Base-by-base conservation (phyloP, 2,797 vertebrate genomes). In the Lutjanus campechanus region DNA sequence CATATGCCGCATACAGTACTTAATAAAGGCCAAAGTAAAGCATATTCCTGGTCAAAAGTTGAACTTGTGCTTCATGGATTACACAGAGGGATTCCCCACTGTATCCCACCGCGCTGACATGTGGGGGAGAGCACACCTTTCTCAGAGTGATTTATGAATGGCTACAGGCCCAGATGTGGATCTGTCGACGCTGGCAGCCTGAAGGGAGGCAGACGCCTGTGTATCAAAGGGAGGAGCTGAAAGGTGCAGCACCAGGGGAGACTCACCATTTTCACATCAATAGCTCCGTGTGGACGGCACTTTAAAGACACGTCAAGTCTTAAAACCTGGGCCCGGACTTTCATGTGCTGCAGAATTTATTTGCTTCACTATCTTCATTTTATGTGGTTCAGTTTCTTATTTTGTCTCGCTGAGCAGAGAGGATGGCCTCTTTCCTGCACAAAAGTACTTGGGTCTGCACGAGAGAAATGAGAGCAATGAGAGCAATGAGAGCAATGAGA, bases 261-360 rank as follows among this genome's bases (percentile, higher is more conserved):
- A 91, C 86, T 85, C 86, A 84, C 83, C 73, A 80, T 90, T 86
- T 89, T 87, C 85, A 91, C 93, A 95, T 94, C 92, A 95, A 95
- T 92, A 91, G 92, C 81, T 73, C 77, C 29, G 56, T 67, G 77
- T 44, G 91, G 86, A 92, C 80, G 71, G 89, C 86, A 93, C 92
- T 93, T 95, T 94, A 95, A 94, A 95, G 94, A 88, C 91, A 90
- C 64, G 89, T 94, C 95, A 94, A 92, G 83, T 86, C 83, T 85
- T 81, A 85, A 86, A 94, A 93, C 83, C 86, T 70, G 59, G 61
- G 84, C 81, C 78, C 64, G 25, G 86, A 90, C 93, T 95, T 96
- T 95, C 91, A 95, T 94, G 92, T 94, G 82, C 72, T 4, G 68
- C 74, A 84, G 81, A 89, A 95, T 94, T 94, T 93, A 95, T 93